Base-by-base conservation (phyloP, 2,797 vertebrate species). In the Catharus ustulatus region DNA sequence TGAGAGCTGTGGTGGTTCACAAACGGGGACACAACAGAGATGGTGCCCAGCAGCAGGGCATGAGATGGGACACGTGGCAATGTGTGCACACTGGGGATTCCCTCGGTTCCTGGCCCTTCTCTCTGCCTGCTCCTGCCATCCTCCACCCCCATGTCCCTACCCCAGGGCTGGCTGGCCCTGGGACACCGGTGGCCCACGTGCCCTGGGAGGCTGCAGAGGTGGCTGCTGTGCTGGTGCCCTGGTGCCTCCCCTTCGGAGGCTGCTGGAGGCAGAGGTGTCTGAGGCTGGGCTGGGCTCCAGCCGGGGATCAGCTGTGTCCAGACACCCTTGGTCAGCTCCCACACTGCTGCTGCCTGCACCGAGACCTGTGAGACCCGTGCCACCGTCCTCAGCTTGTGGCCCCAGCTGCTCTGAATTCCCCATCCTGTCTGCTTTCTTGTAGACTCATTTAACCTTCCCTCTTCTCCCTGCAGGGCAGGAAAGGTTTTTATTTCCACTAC, bases 401-500 rank as follows among this genome's bases (percentile, higher is more conserved):
- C 45, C 18, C 40, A 48, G 73, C 88, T 92, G 88, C 87, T 93
- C 80, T 11, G 4, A 74, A 61, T 55, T 76, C 22, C 64, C 61
- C 1, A 0, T 6, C 23, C 40, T 42, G 15, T 42, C 87, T 76
- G 40, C 49, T 88, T 61, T 81, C 32, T 62, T 9, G 16, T 26
- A 32, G 59, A 9, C 63, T 90, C 3, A 0, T 66, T 82, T 58
- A 63, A 58, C 43, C 38, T 81, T 36, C 69, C 58, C 18, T 10
- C 54, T 43, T 89, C 76, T 95, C 71, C 74, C 91, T 18, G 4
- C 80, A 99, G 99, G 98, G 98, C 79, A 97, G 95, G 64, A 98
- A 97, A 54, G 98, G 98, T 32, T 98, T 99, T 93, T 98, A 98
- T 63, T 98, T 99, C 89, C 98, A 99, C 95, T 99, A 99, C 94